Conservation (phyloP, 2,113 vertebrate genomes). For the Tragelaphus scriptus region DNA sequence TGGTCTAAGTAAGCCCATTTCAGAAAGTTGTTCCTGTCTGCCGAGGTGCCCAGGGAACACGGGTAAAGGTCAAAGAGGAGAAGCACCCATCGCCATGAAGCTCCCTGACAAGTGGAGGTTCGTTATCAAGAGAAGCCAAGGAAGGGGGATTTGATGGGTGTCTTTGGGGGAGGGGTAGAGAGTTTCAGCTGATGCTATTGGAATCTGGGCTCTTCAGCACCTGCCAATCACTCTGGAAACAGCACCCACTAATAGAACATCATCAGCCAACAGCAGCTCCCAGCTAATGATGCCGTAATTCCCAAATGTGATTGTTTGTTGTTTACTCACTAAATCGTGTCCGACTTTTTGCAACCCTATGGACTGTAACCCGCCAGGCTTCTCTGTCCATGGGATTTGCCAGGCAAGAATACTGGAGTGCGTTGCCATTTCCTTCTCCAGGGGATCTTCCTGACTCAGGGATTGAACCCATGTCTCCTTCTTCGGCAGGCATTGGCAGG, state of each 20-base stretch:
- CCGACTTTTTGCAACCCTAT: not conserved
- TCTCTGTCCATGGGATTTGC: not conserved
- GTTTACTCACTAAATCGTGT: not conserved
- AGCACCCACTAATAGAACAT: not conserved
- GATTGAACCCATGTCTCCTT: not conserved
- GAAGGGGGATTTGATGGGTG: not conserved
- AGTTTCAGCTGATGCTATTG: not conserved
- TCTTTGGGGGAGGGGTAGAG: not conserved
- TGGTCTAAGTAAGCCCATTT: not conserved
- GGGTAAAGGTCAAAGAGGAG: not conserved
- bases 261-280: not conserved
- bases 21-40: not conserved
- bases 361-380: not conserved
- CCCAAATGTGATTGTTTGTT: not conserved
- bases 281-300: rapidly evolving
- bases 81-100: not conserved
- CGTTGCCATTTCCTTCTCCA: not conserved
- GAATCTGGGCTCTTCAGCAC: not conserved
- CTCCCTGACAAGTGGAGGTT: no score
- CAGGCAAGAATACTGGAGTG: not conserved
- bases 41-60: not conserved
- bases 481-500: not conserved
- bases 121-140: not conserved
- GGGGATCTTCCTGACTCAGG: not conserved
- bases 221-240: not conserved